Base-by-base conservation (phyloP, 2,797 vertebrate species). In the Leptoclinus maculatus region DNA sequence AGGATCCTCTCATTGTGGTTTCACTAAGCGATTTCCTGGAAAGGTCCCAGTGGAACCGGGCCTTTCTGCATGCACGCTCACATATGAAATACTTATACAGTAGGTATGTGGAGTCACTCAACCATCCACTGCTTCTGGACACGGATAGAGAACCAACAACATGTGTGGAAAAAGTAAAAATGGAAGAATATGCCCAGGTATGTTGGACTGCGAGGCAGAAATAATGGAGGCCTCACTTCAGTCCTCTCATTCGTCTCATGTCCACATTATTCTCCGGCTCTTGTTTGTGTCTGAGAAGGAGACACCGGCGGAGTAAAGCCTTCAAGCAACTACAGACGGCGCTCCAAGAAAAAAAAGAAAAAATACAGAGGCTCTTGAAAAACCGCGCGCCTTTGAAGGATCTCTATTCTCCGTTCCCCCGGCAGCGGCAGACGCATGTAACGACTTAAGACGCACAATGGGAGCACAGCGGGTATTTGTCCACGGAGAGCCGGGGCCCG, bases 371-470 rank as follows among this genome's bases (percentile, higher is more conserved):
- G 69, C 84, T 90, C 83, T 85, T 81, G 78, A 92, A 88, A 32
- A 87, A 91, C 76, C 76, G 75, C 72, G 83, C 78, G 71, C 84
- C 84, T 93, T 90, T 92, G 87, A 93, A 90, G 87, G 86, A 83
- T 90, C 87, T 92, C 85, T 89, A 80, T 89, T 92, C 83, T 67
- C 58, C 12, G 14, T 69, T 88, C 74, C 80, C 79, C 85, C 62
- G 62, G 87, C 81, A 83, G 89, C 88, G 57, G 32, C 49, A 83
- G 79, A 80, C 69, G 80, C 59, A 74, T 83, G 83, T 80, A 81
- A 87, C 78, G 34, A 83, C 90, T 92, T 87, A 32, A 92, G 87
- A 74, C 87, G 83, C 63, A 91, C 90, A 94, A 87, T 89, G 82
- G 88, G 49, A 16, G 64, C 32, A 49, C 72, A 83, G 32, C 12